Percentiles rank a stretch among this genome's conserved stretches.
These are phyloP conservation scores for Heliconius hermathena DNA, from an alignment of 1,140 invertebrate species.

Conservation along the genomic window DNA sequence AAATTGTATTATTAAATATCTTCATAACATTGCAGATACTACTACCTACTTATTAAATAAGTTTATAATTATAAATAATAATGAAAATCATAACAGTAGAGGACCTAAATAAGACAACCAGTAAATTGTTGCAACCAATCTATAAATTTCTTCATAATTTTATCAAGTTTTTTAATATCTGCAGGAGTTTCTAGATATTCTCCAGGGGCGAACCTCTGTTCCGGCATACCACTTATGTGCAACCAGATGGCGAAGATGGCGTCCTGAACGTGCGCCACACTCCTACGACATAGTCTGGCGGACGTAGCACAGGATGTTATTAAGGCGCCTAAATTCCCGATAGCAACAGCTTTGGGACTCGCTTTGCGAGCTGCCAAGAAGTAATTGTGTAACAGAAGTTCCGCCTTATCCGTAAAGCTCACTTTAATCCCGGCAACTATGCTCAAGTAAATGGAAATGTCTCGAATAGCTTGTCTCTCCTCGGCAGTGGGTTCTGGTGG, in stretches of 20 bases:
- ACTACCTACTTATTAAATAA: neutral
- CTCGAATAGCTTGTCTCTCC: conserved; percentile 56
- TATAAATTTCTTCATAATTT: conserved; percentile 59
- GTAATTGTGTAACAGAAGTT: conserved; percentile 61
- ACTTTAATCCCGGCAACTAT: conserved; percentile 61
- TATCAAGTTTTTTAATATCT: conserved; percentile 56
- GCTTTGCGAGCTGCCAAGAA: conserved; percentile 67
- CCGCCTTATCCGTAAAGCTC: conserved; percentile 46
- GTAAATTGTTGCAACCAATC: conserved; percentile 68
- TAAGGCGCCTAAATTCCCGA: conserved; percentile 58
- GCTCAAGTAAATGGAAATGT: conserved; percentile 58
- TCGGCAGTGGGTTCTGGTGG: conserved; percentile 42
- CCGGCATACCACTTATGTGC: conserved; percentile 61
- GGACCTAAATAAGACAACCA: conserved; percentile 35
- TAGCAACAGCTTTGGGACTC: conserved; percentile 52
- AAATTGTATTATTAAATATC: conserved; percentile 3
- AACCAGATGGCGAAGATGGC: conserved; percentile 73
- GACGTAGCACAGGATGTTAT: conserved; percentile 56
- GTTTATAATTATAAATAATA: neutral
- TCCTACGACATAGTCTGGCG: conserved; percentile 64
- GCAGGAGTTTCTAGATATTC: conserved; percentile 65
- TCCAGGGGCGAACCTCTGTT: conserved; percentile 63
- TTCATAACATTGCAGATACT: too few relatives aligned
- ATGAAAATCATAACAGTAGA: neutral
- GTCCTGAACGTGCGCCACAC: conserved; percentile 58